These are phyloP conservation scores for Tanytarsus gracilentus DNA, from an alignment of 2,888 invertebrate genomes.

Conservation along the genomic window DNA sequence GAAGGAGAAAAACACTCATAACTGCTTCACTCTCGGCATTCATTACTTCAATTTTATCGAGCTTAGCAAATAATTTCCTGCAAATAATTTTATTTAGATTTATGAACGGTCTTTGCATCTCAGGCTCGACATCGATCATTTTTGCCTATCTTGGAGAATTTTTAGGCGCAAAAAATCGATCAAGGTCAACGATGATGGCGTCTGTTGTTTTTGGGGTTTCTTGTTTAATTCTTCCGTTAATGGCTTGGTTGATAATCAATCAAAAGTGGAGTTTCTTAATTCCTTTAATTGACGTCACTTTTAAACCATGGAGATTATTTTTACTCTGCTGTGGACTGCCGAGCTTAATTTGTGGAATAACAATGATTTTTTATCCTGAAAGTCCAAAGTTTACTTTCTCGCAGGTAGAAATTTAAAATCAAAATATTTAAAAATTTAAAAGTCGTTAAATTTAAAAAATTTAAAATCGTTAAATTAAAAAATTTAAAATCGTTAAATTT, in stretches of 20 bases:
- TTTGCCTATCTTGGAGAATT: conserved; percentile 49
- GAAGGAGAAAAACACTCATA: conserved; percentile 44
- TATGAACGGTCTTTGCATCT: conserved; percentile 45
- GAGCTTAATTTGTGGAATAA: conserved; percentile 36
- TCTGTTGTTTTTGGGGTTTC: conserved; percentile 39
- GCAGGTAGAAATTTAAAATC: conserved; percentile 7
- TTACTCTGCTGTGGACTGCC: conserved; percentile 38
- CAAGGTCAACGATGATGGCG: conserved; percentile 41
- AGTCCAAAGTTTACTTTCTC: conserved; percentile 39
- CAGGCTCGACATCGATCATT: conserved; percentile 45
- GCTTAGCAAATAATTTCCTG: conserved; percentile 45
- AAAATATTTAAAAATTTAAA: neutral
- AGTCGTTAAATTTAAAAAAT: neutral
- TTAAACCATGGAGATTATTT: conserved; percentile 40
- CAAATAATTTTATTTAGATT: conserved; percentile 45
- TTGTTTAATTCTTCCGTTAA: conserved; percentile 37
- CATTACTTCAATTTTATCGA: conserved; percentile 44
- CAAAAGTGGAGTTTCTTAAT: conserved; percentile 37
- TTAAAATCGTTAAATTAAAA: neutral
- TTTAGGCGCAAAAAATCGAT: conserved; percentile 43
- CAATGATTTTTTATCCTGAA: conserved; percentile 38
- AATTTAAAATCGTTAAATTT: neutral
- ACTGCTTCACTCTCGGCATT: conserved; percentile 44
- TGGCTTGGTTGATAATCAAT: conserved; percentile 39
- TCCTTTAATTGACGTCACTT: conserved; percentile 35